These are phyloP conservation scores for Pomatostomus ruficeps DNA, from an alignment of 2,113 vertebrate genomes.

Conservation along the genomic window DNA sequence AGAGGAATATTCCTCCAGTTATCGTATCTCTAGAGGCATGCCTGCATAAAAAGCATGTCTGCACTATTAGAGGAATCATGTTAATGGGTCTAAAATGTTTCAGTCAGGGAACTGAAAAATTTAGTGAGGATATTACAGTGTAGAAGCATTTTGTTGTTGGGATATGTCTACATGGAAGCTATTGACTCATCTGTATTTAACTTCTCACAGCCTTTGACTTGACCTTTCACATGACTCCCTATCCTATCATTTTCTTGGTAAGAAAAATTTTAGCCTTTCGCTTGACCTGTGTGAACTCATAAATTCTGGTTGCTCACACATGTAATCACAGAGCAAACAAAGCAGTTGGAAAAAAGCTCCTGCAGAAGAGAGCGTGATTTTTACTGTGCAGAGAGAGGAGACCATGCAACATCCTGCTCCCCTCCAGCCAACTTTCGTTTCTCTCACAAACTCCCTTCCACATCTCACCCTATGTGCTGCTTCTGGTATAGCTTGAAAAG, in stretches of 20 bases:
- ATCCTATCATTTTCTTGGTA: background rate
- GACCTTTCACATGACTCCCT: slow-evolving; percentile 22
- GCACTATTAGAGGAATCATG: slow-evolving; percentile 3
- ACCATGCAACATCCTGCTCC: background rate
- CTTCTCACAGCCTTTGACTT: slow-evolving; percentile 4
- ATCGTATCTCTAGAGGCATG: background rate
- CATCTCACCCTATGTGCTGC: background rate
- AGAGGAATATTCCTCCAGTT: slow-evolving; percentile 17
- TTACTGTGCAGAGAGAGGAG: background rate
- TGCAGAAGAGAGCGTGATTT: background rate
- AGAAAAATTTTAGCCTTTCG: background rate
- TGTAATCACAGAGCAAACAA: slow-evolving; percentile 10
- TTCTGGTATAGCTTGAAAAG: background rate
- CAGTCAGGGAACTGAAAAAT: slow-evolving; percentile 3
- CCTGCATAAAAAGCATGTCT: slow-evolving; percentile 32
- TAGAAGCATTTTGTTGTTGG: background rate
- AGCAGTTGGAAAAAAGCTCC: background rate
- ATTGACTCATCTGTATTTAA: background rate
- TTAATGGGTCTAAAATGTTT: slow-evolving; percentile 38
- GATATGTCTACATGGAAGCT: background rate
- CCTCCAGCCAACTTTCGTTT: background rate
- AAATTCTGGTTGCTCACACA: slow-evolving; percentile 16
- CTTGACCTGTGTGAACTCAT: slow-evolving; percentile 34
- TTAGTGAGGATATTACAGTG: background rate
- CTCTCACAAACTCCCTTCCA: background rate